Evolutionary conservation across 2,797 vertebrate genomes (phyloP).

Genomic region (Argyrosomus regius): DNA sequence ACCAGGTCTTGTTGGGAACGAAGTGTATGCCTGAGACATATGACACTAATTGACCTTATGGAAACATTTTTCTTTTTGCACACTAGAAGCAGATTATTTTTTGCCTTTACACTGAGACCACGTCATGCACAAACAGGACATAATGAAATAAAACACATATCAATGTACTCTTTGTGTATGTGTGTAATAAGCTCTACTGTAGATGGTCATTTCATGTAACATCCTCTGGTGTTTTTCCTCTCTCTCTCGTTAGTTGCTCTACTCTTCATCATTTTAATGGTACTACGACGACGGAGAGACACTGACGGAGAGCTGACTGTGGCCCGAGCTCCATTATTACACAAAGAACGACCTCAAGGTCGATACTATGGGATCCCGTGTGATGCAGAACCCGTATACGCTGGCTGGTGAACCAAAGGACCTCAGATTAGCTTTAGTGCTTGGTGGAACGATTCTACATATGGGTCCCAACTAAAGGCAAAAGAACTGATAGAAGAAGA

Average conservation of each 20-base stretch:
- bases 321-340: conserved; percentile 83
- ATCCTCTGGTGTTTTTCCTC: conserved; percentile 3
- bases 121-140: conserved; percentile 22
- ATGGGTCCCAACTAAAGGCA: conserved; percentile 22
- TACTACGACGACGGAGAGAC: conserved; percentile 81
- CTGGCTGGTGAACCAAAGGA: conserved; percentile 88
- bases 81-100: conserved; percentile 9
- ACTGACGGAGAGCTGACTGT: conserved; percentile 76
- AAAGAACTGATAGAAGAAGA: conserved; percentile 39
- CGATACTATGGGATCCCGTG: conserved; percentile 84
- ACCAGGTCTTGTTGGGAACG: not conserved
- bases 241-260: conserved; percentile 79
- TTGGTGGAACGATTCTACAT: not conserved
- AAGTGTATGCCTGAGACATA: not conserved
- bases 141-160: conserved; percentile 26
- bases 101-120: not conserved
- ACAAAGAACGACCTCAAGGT: conserved; percentile 74
- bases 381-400: conserved; percentile 90
- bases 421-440: conserved; percentile 4
- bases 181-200: not conserved
- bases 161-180: conserved; percentile 20
- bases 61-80: conserved; percentile 7
- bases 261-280: conserved; percentile 82
- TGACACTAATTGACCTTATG: not conserved
- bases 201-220: conserved; percentile 11